A percentile compares a stretch with the other conserved stretches of the same genome.
phyloP scores from a whole-genome alignment of 2,797 vertebrate species.

The Propithecus deckenii region DNA sequence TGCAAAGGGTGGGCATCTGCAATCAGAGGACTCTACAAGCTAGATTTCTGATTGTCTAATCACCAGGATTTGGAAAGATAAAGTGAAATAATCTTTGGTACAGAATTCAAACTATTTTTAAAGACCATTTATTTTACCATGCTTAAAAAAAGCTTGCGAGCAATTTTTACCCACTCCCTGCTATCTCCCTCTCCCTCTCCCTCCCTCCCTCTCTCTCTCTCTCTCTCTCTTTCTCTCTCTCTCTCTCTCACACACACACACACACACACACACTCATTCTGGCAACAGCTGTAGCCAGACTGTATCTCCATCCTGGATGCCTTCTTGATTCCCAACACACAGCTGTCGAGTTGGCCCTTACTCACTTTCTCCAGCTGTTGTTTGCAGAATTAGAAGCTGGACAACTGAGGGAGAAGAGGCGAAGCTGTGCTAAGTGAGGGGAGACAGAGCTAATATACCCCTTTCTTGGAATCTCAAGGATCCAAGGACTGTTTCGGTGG shows the following conservation, averaged over 20 bases:
- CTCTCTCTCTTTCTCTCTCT: not conserved
- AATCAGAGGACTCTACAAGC: not conserved
- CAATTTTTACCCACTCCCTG: not conserved
- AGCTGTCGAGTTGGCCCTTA: conserved; percentile 47
- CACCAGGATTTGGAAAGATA: not conserved
- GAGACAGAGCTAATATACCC: not conserved
- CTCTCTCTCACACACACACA: not conserved
- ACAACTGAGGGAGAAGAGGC: conserved; percentile 4
- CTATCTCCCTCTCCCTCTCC: not conserved
- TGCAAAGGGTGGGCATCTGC: not conserved
- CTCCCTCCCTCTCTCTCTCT: not conserved
- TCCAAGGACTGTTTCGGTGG: not conserved
- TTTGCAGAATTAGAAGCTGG: conserved; percentile 60
- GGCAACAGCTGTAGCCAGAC: conserved; percentile 16
- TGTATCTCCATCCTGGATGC: conserved; percentile 5
- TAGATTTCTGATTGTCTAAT: not conserved
- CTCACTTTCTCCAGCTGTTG: conserved; percentile 57
- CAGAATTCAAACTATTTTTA: conserved; percentile 29
- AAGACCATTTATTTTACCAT: not conserved
- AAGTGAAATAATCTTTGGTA: conserved; percentile 19
- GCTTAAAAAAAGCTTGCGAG: not conserved
- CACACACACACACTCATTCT: not conserved
- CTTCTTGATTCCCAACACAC: conserved; percentile 48
- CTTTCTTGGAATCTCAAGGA: conserved; percentile 57
- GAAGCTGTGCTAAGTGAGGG: not conserved